A percentile compares a stretch with the other conserved stretches of the same genome.
Evolutionary conservation across 2,888 invertebrate genomes (phyloP).

Genomic region (Apamea sordens): DNA sequence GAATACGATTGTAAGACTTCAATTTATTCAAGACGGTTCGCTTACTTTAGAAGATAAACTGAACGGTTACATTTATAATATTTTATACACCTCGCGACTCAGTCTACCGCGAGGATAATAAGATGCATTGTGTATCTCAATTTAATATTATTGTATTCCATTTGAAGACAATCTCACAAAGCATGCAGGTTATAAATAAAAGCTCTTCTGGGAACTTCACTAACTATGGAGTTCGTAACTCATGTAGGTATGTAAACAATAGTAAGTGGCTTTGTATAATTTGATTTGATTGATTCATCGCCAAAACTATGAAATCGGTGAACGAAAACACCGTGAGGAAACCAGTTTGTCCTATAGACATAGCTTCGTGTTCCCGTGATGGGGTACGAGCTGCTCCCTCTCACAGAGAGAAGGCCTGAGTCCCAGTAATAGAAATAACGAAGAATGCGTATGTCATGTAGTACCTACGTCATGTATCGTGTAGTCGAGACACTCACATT

Average conservation of each 20-base stretch:
- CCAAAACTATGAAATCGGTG: background rate
- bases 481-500: background rate
- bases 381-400: background rate
- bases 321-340: no score
- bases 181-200: background rate
- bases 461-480: background rate
- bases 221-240: background rate
- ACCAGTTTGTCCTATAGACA: no score
- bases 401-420: no score
- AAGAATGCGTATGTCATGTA: background rate
- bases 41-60: conserved; percentile 4
- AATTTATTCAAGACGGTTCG: conserved; percentile 18
- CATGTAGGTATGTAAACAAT: no score
- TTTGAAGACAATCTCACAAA: conserved; percentile 23
- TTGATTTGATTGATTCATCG: background rate
- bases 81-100: background rate
- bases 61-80: conserved; percentile 8
- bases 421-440: background rate
- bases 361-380: background rate
- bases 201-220: background rate
- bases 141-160: conserved; percentile 19
- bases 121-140: background rate
- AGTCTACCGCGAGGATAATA: conserved; percentile 8
- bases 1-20: conserved; percentile 7
- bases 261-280: background rate